Evolutionary conservation across 1,140 invertebrate genomes (phyloP), one percentile per base, ranked within the genome.

Genomic region (Lasioglossum albipes): DNA sequence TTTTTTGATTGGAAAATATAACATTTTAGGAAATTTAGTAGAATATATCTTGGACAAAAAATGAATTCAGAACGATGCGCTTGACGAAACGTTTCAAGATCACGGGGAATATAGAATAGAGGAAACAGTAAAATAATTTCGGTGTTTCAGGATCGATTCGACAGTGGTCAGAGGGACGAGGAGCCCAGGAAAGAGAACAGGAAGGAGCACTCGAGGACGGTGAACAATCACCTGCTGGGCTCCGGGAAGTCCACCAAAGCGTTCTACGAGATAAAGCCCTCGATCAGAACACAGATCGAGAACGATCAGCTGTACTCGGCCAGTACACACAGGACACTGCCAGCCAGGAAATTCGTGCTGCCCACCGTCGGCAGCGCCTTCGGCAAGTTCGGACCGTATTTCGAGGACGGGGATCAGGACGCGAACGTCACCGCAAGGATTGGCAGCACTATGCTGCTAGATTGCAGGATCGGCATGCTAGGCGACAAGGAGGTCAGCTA

Each of bases 351-450:
- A 72, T 87, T 91, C 66, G 80, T 90, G 22, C 74, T 92, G 73
- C 92, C 92, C 9, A 93, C 90, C 75, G 83, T 93, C 16, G 89
- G 91, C 73, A 93, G 92, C 79, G 91, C 90, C 61, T 87, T 92
- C 54, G 92, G 94, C 7, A 93, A 93, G 69, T 96, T 95, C 92
- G 96, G 96, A 2, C 96, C 96, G 2, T 97, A 96, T 91, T 97
- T 97, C 90, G 96, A 97, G 89, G 96, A 96, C 79, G 95, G 94
- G 52, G 90, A 93, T 7, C 93, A 93, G 52, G 91, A 93, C 27
- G 88, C 92, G 61, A 94, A 94, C 75, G 86, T 95, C 59, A 94
- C 94, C 13, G 93, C 93, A 16, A 91, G 94, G 71, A 94, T 94
- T 22, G 94, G 94, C 45, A 92, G 89, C 74, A 94, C 92, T 6